phyloP scores from a whole-genome alignment of 2,888 invertebrate species.

The Malacosoma neustria region DNA sequence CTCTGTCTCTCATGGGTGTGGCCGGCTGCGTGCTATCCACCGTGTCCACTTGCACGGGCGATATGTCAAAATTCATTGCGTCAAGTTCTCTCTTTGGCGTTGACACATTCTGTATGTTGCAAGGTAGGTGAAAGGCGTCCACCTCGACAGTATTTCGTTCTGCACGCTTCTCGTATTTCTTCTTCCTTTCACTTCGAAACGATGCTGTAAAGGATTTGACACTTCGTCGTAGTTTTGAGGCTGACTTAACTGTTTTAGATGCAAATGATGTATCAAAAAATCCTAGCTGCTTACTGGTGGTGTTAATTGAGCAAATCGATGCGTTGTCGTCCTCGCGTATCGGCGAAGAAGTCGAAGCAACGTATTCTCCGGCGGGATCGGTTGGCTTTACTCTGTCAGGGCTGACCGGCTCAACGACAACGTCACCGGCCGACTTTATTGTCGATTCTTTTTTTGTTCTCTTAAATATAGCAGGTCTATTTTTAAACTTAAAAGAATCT shows the following conservation, averaged over 20 bases:
- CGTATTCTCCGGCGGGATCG: constrained; percentile 56
- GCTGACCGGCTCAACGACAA: constrained; percentile 55
- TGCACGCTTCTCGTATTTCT: constrained; percentile 62
- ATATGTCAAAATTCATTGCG: constrained; percentile 56
- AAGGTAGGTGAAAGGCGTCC: constrained; percentile 45
- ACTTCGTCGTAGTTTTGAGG: constrained; percentile 61
- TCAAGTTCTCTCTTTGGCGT: constrained; percentile 52
- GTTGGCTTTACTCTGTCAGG: constrained; percentile 59
- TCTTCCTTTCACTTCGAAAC: constrained; percentile 66
- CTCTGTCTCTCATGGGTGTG: constrained; percentile 32
- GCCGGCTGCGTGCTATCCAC: constrained; percentile 52
- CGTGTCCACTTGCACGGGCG: constrained; percentile 63
- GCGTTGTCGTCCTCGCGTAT: constrained; percentile 62
- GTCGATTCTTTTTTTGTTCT: constrained; percentile 57
- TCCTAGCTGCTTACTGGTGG: constrained; percentile 65
- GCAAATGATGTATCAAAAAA: constrained; percentile 69
- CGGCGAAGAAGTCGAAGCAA: constrained; percentile 64
- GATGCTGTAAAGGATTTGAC: constrained; percentile 71
- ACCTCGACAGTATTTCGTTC: constrained; percentile 60
- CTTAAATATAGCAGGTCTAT: constrained; percentile 64
- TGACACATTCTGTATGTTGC: constrained; percentile 45
- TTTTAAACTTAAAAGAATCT: constrained; percentile 69
- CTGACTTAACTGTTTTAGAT: constrained; percentile 64
- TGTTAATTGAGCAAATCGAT: constrained; percentile 62
- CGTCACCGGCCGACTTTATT: constrained; percentile 52